phyloP scores from a whole-genome alignment of 2,113 vertebrate species.

The Lycaon pictus region DNA sequence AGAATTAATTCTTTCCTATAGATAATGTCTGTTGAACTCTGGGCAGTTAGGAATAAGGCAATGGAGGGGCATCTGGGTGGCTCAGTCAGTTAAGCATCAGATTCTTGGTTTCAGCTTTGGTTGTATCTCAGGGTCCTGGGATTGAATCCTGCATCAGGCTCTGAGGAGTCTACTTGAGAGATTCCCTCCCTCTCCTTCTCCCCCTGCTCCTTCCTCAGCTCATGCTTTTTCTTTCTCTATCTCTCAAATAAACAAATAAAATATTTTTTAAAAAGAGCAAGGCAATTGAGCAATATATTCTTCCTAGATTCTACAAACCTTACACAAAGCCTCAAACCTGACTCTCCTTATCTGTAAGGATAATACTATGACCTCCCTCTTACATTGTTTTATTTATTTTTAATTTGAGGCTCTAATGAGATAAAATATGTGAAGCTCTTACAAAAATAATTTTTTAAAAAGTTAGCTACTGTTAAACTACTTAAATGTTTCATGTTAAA shows the following conservation, averaged over 20 bases:
- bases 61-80: not conserved
- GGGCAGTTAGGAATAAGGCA: not conserved
- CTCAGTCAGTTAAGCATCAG: not conserved
- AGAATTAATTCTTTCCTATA: not conserved
- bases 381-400: not conserved
- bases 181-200: not conserved
- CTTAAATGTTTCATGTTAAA: not conserved
- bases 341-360: not conserved
- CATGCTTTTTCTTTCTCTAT: not conserved
- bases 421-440: not conserved
- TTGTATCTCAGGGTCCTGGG: not conserved
- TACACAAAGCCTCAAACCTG: not conserved
- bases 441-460: not conserved
- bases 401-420: not conserved
- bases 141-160: not conserved
- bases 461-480: not conserved
- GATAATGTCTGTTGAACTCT: not conserved
- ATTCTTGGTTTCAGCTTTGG: not conserved
- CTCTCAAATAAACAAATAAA: not conserved
- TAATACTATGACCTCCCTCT: not conserved
- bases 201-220: not conserved
- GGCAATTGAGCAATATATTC: not conserved
- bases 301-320: not conserved
- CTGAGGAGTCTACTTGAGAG: not conserved
- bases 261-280: not conserved